A percentile compares a stretch with the other conserved stretches of the same genome.
phyloP scores from a whole-genome alignment of 2,113 vertebrate species.

The Brachypteracias leptosomus region DNA sequence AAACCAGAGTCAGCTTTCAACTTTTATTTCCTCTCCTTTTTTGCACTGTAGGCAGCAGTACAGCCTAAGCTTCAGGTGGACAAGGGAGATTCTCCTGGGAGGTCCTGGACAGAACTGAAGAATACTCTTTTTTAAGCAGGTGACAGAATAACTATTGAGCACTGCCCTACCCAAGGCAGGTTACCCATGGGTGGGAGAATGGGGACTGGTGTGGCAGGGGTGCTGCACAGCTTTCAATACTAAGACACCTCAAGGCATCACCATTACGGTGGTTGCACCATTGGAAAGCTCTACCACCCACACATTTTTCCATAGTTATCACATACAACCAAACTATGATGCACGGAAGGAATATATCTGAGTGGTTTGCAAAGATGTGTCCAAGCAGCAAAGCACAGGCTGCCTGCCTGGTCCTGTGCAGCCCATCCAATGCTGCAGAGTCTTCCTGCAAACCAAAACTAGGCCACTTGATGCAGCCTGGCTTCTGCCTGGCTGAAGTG shows the following conservation, averaged over 20 bases:
- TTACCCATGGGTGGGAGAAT: not conserved
- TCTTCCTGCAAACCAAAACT: not conserved
- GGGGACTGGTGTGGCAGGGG: fast-evolving
- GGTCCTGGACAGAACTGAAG: not conserved
- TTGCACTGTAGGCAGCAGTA: not conserved
- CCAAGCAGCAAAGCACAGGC: not conserved
- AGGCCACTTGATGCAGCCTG: not conserved
- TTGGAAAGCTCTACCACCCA: not conserved
- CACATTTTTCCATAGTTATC: not conserved
- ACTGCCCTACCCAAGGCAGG: not conserved
- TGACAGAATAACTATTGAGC: not conserved
- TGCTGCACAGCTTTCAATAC: not conserved
- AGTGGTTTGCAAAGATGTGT: not conserved
- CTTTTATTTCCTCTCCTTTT: not conserved
- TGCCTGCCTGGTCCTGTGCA: not conserved
- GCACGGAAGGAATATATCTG: fast-evolving
- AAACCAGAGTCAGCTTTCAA: not conserved
- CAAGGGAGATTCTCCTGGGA: not conserved
- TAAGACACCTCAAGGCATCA: not conserved
- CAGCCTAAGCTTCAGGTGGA: not conserved
- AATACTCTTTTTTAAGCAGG: not conserved
- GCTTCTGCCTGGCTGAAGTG: not conserved
- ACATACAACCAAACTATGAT: fast-evolving
- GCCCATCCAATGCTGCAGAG: not conserved
- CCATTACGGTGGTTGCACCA: fast-evolving